Conservation (phyloP, 2,113 vertebrate species). For the Platichthys flesus region DNA sequence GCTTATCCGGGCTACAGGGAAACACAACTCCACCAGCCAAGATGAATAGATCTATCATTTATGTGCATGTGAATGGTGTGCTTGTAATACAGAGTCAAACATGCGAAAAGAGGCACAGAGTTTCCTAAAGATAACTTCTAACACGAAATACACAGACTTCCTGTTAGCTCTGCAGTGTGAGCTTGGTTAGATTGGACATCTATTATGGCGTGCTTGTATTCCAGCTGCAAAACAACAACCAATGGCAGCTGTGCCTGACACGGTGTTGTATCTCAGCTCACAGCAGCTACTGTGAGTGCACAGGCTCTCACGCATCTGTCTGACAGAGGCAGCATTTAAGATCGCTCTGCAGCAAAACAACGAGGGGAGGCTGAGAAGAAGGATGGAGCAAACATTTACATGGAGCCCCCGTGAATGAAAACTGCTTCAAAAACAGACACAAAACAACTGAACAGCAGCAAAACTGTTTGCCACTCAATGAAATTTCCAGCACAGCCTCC, state of each 20-base stretch:
- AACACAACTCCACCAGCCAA: background rate
- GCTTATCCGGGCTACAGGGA: slow-evolving; percentile 21
- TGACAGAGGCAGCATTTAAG: slow-evolving; percentile 13
- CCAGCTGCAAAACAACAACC: background rate
- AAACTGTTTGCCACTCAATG: slow-evolving; percentile 20
- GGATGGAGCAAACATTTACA: background rate
- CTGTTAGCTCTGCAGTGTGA: slow-evolving; percentile 10
- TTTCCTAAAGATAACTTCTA: background rate
- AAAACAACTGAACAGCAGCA: slow-evolving; percentile 40
- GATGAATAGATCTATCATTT: slow-evolving; percentile 12
- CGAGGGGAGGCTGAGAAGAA: background rate
- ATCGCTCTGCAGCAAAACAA: slow-evolving; percentile 21
- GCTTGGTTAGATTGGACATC: slow-evolving; percentile 4
- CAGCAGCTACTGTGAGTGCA: slow-evolving; percentile 27
- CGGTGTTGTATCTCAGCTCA: slow-evolving; percentile 10
- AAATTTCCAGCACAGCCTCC: slow-evolving; percentile 72
- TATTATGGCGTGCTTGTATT: slow-evolving; percentile 21
- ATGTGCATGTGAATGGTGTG: background rate
- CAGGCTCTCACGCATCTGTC: background rate
- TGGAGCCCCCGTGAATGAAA: slow-evolving; percentile 33
- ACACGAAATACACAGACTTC: too few relatives aligned
- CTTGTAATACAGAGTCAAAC: slow-evolving; percentile 15
- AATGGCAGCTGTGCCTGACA: slow-evolving; percentile 37
- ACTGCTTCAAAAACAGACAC: slow-evolving; percentile 6
- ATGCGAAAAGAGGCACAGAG: background rate